phyloP scores from a whole-genome alignment of 53 echinoderm and acorn worm species.

The Paelopatides confundens region DNA sequence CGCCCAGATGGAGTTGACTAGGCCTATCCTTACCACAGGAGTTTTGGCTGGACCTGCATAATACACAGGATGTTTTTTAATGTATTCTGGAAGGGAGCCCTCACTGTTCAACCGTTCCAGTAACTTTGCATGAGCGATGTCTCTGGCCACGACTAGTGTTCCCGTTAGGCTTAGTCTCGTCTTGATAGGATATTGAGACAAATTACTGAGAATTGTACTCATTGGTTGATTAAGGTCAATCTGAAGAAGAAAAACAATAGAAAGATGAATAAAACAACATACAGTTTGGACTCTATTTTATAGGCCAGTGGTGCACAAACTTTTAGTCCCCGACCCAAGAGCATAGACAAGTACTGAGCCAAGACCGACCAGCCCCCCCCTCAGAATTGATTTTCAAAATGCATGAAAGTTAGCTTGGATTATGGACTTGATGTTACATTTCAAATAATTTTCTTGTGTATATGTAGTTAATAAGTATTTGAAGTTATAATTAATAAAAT shows the following conservation, averaged over 20 bases:
- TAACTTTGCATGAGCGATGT: constrained; percentile 96
- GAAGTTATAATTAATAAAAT: no score
- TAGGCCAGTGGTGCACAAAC: no score
- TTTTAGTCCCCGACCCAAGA: no score
- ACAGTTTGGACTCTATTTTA: no score
- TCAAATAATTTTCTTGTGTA: no score
- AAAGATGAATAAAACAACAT: neutral
- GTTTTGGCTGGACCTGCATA: constrained; percentile 99
- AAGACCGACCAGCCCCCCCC: no score
- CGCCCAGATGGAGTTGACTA: neutral
- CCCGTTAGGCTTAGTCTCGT: constrained; percentile 86
- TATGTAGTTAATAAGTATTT: no score
- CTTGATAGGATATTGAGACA: constrained; percentile 86
- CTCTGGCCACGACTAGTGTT: constrained; percentile 92
- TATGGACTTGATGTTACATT: no score
- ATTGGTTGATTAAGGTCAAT: constrained; percentile 90
- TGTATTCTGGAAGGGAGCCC: constrained; percentile 86
- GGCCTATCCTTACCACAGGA: constrained; percentile 68
- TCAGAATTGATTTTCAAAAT: no score
- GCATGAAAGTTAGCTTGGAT: no score
- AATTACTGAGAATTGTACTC: constrained; percentile 63
- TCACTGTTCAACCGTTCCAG: constrained; percentile 87
- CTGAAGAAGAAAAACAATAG: constrained; percentile 27
- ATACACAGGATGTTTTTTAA: constrained; percentile 98
- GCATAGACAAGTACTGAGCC: no score